A percentile compares a stretch with the other conserved stretches of the same genome.
These are phyloP conservation scores for Thaumatotibia leucotreta DNA, from an alignment of 1,140 invertebrate genomes.

Conservation along the genomic window DNA sequence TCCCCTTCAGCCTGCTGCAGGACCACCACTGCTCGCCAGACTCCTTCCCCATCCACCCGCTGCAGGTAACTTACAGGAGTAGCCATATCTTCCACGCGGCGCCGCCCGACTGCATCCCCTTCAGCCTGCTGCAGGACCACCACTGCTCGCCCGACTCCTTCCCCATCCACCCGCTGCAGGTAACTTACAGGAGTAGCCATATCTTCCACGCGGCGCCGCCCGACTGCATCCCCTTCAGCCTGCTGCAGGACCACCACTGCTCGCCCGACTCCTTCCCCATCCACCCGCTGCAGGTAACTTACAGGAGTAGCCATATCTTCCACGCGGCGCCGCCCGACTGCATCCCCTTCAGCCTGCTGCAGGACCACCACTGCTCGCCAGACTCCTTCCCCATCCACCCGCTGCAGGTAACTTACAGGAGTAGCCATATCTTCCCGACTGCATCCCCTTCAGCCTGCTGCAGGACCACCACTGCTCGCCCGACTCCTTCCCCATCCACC, in stretches of 20 bases:
- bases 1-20: slow-evolving; percentile 88
- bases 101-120: too few relatives aligned
- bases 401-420: slow-evolving; percentile 77
- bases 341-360: slow-evolving; percentile 89
- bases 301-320: too few relatives aligned
- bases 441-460: slow-evolving; percentile 89
- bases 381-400: slow-evolving; percentile 79
- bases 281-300: slow-evolving; percentile 77
- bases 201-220: too few relatives aligned
- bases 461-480: slow-evolving; percentile 93
- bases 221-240: slow-evolving; percentile 88
- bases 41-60: slow-evolving; percentile 76
- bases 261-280: slow-evolving; percentile 82
- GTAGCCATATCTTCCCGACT: too few relatives aligned
- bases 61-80: too few relatives aligned
- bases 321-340: too few relatives aligned
- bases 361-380: slow-evolving; percentile 92
- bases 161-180: slow-evolving; percentile 77
- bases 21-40: slow-evolving; percentile 93
- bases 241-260: slow-evolving; percentile 94
- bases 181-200: too few relatives aligned
- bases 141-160: slow-evolving; percentile 86
- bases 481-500: slow-evolving; percentile 79
- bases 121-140: slow-evolving; percentile 93
- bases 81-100: too few relatives aligned